Conservation (phyloP, 2,797 vertebrate species). For the Chiroxiphia lanceolata region DNA sequence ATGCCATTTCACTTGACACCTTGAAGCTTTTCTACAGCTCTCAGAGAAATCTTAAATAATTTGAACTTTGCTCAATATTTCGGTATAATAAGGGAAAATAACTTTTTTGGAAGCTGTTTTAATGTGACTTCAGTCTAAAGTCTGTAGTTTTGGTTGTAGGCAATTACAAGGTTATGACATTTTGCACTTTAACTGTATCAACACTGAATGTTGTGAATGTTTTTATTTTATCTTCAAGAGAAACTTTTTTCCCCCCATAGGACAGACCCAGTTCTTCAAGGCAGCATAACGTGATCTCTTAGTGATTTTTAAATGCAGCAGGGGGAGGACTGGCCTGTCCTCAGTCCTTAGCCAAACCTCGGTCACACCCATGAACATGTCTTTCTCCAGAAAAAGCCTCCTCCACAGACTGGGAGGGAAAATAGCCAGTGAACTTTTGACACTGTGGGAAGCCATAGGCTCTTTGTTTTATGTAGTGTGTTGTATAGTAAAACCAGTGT, state of each 20-base stretch:
- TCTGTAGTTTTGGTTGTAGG: neutral
- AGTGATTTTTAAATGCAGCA: neutral
- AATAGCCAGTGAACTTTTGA: neutral
- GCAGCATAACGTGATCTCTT: neutral
- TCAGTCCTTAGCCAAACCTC: neutral
- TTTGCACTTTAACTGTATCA: neutral
- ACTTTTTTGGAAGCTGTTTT: neutral
- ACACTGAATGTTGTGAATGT: neutral
- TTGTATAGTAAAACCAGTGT: neutral
- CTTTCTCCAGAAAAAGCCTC: neutral
- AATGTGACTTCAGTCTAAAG: neutral
- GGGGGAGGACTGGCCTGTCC: neutral
- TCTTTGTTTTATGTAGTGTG: neutral
- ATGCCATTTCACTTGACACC: neutral
- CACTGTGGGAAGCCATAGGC: neutral
- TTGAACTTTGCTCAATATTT: neutral
- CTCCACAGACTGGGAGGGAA: neutral
- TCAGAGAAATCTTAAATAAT: neutral
- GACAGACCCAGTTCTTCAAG: neutral
- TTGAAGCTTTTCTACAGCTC: neutral
- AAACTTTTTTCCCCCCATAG: neutral
- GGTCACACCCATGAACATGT: neutral
- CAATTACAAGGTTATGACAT: neutral
- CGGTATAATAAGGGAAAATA: neutral
- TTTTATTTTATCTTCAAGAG: neutral